phyloP scores from a whole-genome alignment of 1,140 invertebrate genomes.

The Gonatopus flavifemur region DNA sequence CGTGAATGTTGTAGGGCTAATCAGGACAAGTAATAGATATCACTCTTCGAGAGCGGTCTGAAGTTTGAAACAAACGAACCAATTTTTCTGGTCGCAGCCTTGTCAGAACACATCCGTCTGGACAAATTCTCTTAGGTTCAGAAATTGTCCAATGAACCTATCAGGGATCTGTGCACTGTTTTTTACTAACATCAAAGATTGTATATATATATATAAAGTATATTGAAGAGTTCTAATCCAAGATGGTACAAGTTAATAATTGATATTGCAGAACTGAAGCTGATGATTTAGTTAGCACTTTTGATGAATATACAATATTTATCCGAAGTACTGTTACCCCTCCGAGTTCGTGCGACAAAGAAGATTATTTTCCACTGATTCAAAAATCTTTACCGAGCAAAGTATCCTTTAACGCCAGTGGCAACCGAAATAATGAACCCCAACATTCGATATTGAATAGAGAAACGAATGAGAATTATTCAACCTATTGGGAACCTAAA shows the following conservation, averaged over 20 bases:
- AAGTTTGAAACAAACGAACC: no score
- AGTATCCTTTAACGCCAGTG: slow-evolving; percentile 64
- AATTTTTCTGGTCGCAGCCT: no score
- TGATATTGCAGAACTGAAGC: background rate
- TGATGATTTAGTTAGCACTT: background rate
- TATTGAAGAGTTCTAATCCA: background rate
- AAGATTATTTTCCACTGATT: slow-evolving; percentile 44
- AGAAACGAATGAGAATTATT: slow-evolving; percentile 26
- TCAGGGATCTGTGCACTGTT: no score
- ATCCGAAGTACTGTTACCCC: slow-evolving; percentile 56
- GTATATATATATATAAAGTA: no score
- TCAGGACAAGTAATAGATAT: no score
- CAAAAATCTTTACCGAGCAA: slow-evolving; percentile 32
- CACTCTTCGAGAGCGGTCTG: no score
- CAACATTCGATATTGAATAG: slow-evolving; percentile 57
- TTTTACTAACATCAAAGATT: no score
- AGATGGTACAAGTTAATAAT: background rate
- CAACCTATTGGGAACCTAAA: slow-evolving; percentile 63
- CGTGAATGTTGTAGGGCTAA: no score
- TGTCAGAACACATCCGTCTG: no score
- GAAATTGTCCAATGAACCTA: no score
- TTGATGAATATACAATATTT: slow-evolving; percentile 37
- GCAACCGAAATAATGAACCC: slow-evolving; percentile 52
- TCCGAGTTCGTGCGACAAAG: slow-evolving; percentile 54
- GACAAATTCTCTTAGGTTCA: no score